Evolutionary conservation across 2,888 invertebrate genomes (phyloP), one percentile per base, ranked within the genome.

Genomic region (Ichneumon xanthorius): DNA sequence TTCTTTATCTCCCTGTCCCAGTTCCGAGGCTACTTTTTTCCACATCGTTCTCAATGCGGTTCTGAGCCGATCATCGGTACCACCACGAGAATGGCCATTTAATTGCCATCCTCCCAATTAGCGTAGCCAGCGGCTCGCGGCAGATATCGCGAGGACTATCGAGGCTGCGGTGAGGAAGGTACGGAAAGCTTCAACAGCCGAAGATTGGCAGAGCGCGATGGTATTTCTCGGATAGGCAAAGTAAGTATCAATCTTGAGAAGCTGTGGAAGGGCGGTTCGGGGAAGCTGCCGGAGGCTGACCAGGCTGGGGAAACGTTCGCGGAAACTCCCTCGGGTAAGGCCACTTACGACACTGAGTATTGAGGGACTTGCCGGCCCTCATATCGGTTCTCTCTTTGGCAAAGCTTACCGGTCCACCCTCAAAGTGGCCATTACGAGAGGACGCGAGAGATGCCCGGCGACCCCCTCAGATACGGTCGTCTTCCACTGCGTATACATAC

Each of bases 361-460:
- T 63, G 11, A 72, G 61, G 67, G 70, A 58, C 82, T 79, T 71
- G 76, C 80, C 65, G 26, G 55, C 50, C n/a, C 50, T 73, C 80
- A n/a, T 61, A 63, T 63, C 63, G 68, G 68, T 77, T 67, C 89
- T 89, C 90, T 90, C 92, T 91, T 89, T 91, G 91, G 89, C 82
- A 88, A 89, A 92, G 92, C 91, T 92, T 91, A 92, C 88, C 61
- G 89, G 88, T 85, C 89, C 88, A 89, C 90, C 92, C 92, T 92
- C 93, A 92, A 92, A 93, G 93, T 93, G 91, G 92, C 92, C 92
- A 93, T 93, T 93, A 92, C 91, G 89, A 89, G 91, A 88, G 90
- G 85, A 87, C 50, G 19, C 67, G 80, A 53, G 80, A 61, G 76
- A 82, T 80, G 45, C 61, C 67, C 72, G 55, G 4, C 48, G 4